phyloP scores from a whole-genome alignment of 2,797 vertebrate species.

The Percopsis omiscomaycus region DNA sequence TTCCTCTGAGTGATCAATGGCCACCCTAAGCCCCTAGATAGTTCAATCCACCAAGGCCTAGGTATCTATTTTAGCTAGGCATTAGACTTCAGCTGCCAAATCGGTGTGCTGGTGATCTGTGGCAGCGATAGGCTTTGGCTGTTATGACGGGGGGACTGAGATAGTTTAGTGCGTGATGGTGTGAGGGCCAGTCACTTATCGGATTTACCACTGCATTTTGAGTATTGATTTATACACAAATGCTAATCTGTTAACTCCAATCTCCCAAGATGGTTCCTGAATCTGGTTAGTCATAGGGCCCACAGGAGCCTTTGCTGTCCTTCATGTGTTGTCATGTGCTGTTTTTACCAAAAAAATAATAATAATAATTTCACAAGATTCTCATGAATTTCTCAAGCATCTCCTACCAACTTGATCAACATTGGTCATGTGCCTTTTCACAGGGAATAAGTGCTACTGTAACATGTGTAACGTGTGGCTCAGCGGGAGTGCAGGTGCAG shows the following conservation, averaged over 20 bases:
- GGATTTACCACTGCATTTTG: constrained; percentile 71
- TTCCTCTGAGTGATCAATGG: too few species aligned
- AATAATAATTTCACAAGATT: constrained; percentile 29
- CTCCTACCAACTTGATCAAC: constrained; percentile 34
- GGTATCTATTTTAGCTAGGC: constrained; percentile 37
- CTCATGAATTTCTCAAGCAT: constrained; percentile 38
- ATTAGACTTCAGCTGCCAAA: constrained; percentile 63
- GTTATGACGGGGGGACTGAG: constrained; percentile 68
- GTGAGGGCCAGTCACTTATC: constrained; percentile 68
- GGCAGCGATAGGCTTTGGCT: constrained; percentile 69
- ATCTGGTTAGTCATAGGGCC: constrained; percentile 47
- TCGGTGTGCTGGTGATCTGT: constrained; percentile 61
- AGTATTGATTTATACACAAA: constrained; percentile 71
- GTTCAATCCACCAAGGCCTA: constrained; percentile 20
- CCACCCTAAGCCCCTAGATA: constrained; percentile 26
- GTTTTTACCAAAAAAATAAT: too few species aligned
- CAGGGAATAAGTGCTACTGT: too few species aligned
- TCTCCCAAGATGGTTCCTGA: constrained; percentile 30
- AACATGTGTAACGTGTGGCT: too few species aligned
- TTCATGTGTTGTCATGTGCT: too few species aligned
- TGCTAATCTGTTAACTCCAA: constrained; percentile 13
- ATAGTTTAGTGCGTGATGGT: constrained; percentile 70
- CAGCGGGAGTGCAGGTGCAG: too few species aligned
- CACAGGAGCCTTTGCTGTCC: constrained; percentile 27
- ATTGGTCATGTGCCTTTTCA: constrained; percentile 1